Evolutionary conservation across 2,113 vertebrate genomes (phyloP).

Genomic region (Oncorhynchus kisutch): DNA sequence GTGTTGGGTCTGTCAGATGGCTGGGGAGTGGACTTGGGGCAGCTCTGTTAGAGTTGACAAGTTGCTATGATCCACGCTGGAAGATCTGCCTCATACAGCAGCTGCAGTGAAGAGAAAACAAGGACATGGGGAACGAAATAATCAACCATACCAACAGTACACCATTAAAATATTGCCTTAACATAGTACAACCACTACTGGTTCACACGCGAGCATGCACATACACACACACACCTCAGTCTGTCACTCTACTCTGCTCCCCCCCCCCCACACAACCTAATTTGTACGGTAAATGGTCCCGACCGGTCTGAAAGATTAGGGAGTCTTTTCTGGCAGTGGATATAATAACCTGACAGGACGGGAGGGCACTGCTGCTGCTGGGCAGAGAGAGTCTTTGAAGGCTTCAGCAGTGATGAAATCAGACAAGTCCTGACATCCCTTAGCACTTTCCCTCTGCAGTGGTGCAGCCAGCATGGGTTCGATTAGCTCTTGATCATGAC

Average conservation of each 20-base stretch:
- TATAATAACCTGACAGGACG: constrained; percentile 42
- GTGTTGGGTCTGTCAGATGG: constrained; percentile 46
- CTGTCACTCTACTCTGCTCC: too few species aligned
- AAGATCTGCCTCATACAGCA: constrained; percentile 51
- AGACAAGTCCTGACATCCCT: constrained; percentile 16
- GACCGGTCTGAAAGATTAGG: constrained; percentile 36
- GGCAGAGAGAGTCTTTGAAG: too few species aligned
- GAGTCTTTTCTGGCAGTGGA: constrained; percentile 27
- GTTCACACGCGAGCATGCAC: too few species aligned
- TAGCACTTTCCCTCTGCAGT: constrained; percentile 10
- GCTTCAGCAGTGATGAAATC: constrained; percentile 28
- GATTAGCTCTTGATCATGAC: too few species aligned
- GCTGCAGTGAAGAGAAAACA: constrained; percentile 16
- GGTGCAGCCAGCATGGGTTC: constrained; percentile 4
- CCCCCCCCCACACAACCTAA: constrained; percentile 2
- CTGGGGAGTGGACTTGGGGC: constrained; percentile 42
- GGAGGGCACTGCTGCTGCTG: neutral
- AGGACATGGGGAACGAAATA: too few species aligned
- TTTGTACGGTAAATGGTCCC: constrained; percentile 22
- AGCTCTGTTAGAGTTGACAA: constrained; percentile 3
- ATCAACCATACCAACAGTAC: constrained; percentile 17
- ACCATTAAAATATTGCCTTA: constrained; percentile 22
- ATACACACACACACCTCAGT: neutral
- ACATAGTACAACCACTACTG: constrained; percentile 5
- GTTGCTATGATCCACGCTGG: constrained; percentile 43